These are phyloP conservation scores for Scalopus aquaticus DNA, from an alignment of 2,113 vertebrate species.

Conservation along the genomic window DNA sequence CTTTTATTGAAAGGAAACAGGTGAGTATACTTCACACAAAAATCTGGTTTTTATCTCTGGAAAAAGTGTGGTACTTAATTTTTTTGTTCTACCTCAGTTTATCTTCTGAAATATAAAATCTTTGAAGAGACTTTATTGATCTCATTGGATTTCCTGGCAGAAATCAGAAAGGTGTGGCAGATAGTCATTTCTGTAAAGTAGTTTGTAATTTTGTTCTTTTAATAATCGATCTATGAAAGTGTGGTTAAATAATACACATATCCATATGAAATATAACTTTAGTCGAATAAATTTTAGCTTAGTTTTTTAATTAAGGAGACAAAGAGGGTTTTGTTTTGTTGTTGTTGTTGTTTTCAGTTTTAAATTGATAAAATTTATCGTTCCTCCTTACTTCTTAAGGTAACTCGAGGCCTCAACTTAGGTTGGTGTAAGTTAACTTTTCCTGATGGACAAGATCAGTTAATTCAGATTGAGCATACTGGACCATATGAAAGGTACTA, in stretches of 20 bases:
- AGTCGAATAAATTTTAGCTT: neutral
- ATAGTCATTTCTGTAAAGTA: slow-evolving; percentile 34
- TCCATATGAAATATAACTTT: neutral
- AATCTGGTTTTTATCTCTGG: neutral
- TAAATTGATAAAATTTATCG: slow-evolving; percentile 32
- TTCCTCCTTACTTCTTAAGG: slow-evolving; percentile 75
- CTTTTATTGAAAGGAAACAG: slow-evolving; percentile 71
- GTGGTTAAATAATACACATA: neutral
- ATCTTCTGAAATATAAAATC: slow-evolving; percentile 47
- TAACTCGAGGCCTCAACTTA: slow-evolving; percentile 71
- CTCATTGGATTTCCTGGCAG: slow-evolving; percentile 43
- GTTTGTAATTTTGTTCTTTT: slow-evolving; percentile 25
- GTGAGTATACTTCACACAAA: slow-evolving; percentile 64
- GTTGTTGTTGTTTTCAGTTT: slow-evolving; percentile 13
- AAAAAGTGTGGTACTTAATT: neutral
- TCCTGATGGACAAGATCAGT: slow-evolving; percentile 80
- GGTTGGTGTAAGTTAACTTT: slow-evolving; percentile 85
- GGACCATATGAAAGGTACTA: slow-evolving; percentile 85
- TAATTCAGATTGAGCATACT: slow-evolving; percentile 81
- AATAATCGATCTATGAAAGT: neutral
- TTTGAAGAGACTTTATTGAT: slow-evolving; percentile 15
- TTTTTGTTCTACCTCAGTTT: neutral
- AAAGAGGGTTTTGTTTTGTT: neutral
- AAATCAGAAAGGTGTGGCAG: slow-evolving; percentile 14
- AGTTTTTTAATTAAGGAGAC: slow-evolving; percentile 35